Base-by-base conservation (phyloP, 1,140 invertebrate genomes). In the Megathymus violae region DNA sequence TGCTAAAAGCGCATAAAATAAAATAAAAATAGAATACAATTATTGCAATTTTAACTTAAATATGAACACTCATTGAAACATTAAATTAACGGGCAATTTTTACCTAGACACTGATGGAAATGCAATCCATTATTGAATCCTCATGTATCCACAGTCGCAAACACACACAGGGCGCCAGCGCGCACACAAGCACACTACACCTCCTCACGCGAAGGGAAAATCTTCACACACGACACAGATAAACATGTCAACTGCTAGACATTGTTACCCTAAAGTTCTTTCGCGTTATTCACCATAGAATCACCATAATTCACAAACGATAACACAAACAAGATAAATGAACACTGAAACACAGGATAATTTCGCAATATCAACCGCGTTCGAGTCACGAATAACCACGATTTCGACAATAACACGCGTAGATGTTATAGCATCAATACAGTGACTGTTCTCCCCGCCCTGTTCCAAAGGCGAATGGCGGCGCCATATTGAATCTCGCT, bases 221-320 rank as follows among this genome's bases (percentile, higher is more conserved):
- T 91, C 88, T 89, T 91, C 88, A 91, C 86, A 91, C 85, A 89
- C 85, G 84, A 85, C 86, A 89, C 86, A 91, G 88, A 91, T 91
- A 91, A 91, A 91, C 88, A 91, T 91, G 88, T 91, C 88, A 91
- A 89, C 86, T 86, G 73, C 86, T 91, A 91, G 84, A 91, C 88
- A 91, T 91, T 88, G 86, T 89, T 88, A 88, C 86, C 86, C 78
- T 85, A 86, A 88, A 85, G 82, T 88, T 77, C 80, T 85, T 89
- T 80, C 80, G 88, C 84, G 84, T 84, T 88, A 84, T 82, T 86
- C 83, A 91, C 80, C 80, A 89, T 81, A 78, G 74, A 82, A 83
- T 72, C 88, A 91, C 81, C 71, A 85, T 85, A 71, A 77, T 66
- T 60, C 86, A 89, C 85, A 76, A 76, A 81, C 74, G 14, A 86